Evolutionary conservation across 2,113 vertebrate genomes (phyloP), one percentile per base, ranked within the genome.

Genomic region (Pangasianodon gigas): DNA sequence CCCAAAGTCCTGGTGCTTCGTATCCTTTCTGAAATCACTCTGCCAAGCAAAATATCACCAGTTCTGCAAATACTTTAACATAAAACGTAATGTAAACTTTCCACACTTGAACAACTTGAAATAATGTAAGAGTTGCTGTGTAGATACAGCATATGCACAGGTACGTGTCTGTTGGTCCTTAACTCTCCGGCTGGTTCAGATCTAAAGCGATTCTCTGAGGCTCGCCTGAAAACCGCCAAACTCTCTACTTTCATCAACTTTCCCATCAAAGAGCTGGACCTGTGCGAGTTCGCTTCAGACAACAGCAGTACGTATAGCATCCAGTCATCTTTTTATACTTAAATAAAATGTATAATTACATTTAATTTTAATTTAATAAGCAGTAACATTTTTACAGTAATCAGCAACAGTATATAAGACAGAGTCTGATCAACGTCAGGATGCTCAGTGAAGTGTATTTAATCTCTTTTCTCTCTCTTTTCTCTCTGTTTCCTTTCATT

Each of bases 1-100:
- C 98, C 98, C 87, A 98, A 98, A 96, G 97, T 99, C 92, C 96
- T 99, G 82, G 98, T 99, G 91, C 97, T 99, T 84, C 98, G 97
- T 99, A 99, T 99, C 98, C 97, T 98, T 96, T 90, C 90, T 51
- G 6, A 60, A 37, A 37, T 52, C 56, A 26, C 58, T 26, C 37
- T n/a, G 67, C 11, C 6, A 62, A 58, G 18, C 51, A 75, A 82
- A 83, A 19, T 21, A 32, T 58, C 14, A 62, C 58, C 24, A 26
- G 21, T 41, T 58, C n/a, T 58, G 79, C 48, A 58, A 11, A 44
- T 26, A 14, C 60, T 60, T 84, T 60, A 24, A 44, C 48, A 84
- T 60, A 44, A 44, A 82, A 44, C 9, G 75, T n/a, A 18, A 6
- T 18, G 37, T 37, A 6, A 2, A 32, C 16, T n/a, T 82, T 58